Evolutionary conservation across 2,113 vertebrate genomes (phyloP).

Genomic region (Aythya baeri): DNA sequence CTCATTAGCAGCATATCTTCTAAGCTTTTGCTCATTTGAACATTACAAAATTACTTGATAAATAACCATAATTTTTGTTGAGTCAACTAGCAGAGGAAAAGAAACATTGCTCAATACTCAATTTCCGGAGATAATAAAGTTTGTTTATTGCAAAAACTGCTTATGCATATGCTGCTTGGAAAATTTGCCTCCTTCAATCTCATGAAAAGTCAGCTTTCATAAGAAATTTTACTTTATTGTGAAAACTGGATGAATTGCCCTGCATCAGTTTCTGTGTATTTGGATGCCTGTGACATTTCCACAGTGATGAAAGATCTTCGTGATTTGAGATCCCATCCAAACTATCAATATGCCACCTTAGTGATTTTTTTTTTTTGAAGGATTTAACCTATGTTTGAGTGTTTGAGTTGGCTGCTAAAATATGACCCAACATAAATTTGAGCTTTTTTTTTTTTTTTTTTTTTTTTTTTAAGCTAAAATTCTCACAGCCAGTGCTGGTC

Average conservation of each 20-base stretch:
- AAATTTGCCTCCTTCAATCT: background rate
- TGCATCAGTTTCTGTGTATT: background rate
- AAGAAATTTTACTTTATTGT: background rate
- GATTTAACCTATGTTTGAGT: background rate
- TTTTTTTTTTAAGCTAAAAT: background rate
- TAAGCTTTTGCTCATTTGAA: background rate
- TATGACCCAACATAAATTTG: fast-evolving
- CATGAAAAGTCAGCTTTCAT: background rate
- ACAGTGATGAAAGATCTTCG: background rate
- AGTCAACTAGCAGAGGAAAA: background rate
- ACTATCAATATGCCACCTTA: background rate
- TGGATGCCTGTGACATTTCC: background rate
- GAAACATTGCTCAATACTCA: background rate
- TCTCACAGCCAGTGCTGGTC: background rate
- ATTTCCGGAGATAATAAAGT: background rate
- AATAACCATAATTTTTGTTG: background rate
- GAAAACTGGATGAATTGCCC: background rate
- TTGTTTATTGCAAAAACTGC: background rate
- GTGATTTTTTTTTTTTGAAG: background rate
- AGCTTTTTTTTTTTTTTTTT: background rate
- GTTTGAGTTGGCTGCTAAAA: background rate
- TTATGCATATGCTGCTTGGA: background rate
- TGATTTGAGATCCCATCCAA: background rate
- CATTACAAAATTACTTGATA: background rate
- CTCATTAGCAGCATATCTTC: background rate